These are phyloP conservation scores for Falco cherrug DNA, from an alignment of 2,797 vertebrate species.

Conservation along the genomic window DNA sequence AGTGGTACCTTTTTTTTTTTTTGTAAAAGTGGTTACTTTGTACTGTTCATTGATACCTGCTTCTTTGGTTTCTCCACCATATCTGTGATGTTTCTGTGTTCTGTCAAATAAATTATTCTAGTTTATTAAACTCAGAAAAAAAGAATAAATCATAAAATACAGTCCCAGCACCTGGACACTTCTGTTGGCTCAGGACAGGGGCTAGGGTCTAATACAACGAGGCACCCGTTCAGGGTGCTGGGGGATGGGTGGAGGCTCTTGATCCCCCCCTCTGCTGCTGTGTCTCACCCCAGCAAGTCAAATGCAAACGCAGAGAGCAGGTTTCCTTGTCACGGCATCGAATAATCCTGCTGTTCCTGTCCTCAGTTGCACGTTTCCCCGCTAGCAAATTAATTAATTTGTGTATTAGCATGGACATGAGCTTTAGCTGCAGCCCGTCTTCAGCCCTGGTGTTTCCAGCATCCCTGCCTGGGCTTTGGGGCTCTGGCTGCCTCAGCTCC, in stretches of 20 bases:
- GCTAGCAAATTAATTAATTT: not conserved
- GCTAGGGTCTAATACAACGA: no score
- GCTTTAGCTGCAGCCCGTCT: not conserved
- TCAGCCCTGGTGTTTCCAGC: not conserved
- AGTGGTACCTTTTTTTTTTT: conserved; percentile 35
- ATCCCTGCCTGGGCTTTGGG: not conserved
- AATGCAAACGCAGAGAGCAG: not conserved
- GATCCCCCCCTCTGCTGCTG: no score
- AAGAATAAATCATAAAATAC: not conserved
- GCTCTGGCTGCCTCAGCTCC: not conserved
- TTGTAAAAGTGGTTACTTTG: conserved; percentile 70
- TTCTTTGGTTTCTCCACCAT: conserved; percentile 68
- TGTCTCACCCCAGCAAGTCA: not conserved
- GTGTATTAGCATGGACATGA: rapidly evolving
- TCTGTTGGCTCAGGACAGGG: not conserved
- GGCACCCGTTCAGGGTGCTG: not conserved
- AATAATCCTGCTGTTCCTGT: not conserved
- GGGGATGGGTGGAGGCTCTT: not conserved
- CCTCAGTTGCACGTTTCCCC: not conserved
- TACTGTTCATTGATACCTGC: conserved; percentile 54
- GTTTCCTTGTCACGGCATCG: not conserved
- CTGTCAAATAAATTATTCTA: conserved; percentile 80
- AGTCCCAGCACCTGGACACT: not conserved
- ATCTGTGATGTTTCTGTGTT: conserved; percentile 71
- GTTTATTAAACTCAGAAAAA: conserved; percentile 75